Evolutionary conservation across 2,888 invertebrate species (phyloP).

Genomic region (Pachliopta kotzebuea): DNA sequence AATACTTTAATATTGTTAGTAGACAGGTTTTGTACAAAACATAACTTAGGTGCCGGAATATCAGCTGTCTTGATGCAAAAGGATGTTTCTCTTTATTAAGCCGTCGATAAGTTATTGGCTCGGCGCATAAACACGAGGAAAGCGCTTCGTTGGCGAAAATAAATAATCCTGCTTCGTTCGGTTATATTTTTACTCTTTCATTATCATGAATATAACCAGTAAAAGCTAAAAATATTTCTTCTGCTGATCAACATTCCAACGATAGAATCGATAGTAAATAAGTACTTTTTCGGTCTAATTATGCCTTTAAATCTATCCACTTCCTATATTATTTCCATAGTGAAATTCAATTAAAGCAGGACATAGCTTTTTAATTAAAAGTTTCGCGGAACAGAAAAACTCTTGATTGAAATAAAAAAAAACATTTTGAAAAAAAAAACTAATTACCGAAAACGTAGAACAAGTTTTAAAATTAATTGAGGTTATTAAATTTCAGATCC

Average conservation of each 20-base stretch:
- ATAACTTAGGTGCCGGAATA: constrained; percentile 8
- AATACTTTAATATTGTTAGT: neutral
- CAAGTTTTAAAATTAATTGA: neutral
- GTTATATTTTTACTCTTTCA: neutral
- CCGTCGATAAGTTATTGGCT: constrained; percentile 23
- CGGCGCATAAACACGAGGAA: constrained; percentile 6
- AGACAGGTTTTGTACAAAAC: neutral
- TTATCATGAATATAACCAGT: neutral
- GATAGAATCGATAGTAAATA: neutral
- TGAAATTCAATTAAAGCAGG: neutral
- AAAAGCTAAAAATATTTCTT: neutral
- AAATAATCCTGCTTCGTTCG: constrained; percentile 11
- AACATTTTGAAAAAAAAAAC: neutral
- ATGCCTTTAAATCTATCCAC: too few species aligned
- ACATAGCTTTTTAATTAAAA: constrained; percentile 5
- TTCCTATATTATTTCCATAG: neutral
- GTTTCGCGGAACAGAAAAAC: neutral
- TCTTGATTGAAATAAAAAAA: neutral
- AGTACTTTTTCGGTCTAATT: too few species aligned
- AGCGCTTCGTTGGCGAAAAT: constrained; percentile 6
- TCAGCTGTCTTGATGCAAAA: constrained; percentile 13
- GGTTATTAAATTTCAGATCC: neutral
- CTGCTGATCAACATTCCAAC: neutral
- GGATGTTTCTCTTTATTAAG: constrained; percentile 23
- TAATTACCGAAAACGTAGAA: neutral